phyloP scores from a whole-genome alignment of 2,888 invertebrate species.

The Melieria crassipennis region DNA sequence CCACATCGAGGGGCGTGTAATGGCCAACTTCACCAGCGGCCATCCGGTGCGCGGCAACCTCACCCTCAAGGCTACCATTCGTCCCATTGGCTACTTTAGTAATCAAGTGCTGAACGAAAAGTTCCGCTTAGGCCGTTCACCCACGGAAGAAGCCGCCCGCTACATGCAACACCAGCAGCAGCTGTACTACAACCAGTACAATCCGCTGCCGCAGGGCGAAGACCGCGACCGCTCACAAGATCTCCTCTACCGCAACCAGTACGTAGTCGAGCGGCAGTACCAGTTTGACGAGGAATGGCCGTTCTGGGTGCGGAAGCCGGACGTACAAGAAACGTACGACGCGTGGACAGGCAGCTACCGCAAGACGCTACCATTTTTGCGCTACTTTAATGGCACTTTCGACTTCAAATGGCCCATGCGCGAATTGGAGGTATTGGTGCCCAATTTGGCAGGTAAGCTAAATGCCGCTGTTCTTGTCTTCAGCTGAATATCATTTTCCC shows the following conservation, averaged over 20 bases:
- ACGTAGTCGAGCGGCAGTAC: slow-evolving; percentile 76
- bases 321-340: slow-evolving; percentile 66
- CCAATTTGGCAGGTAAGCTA: slow-evolving; percentile 65
- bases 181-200: slow-evolving; percentile 53
- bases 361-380: slow-evolving; percentile 74
- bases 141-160: slow-evolving; percentile 50
- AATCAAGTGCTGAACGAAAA: slow-evolving; percentile 70
- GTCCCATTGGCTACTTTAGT: slow-evolving; percentile 74
- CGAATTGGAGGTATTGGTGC: slow-evolving; percentile 73
- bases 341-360: slow-evolving; percentile 65
- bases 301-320: slow-evolving; percentile 79
- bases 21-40: slow-evolving; percentile 96
- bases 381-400: slow-evolving; percentile 88
- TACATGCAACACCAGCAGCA: slow-evolving; percentile 47
- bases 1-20: slow-evolving; percentile 84
- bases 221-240: slow-evolving; percentile 51
- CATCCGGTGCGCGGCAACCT: slow-evolving; percentile 90
- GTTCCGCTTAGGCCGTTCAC: slow-evolving; percentile 65
- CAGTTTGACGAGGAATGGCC: slow-evolving; percentile 84
- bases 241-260: slow-evolving; percentile 67
- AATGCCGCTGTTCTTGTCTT: background rate
- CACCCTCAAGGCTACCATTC: slow-evolving; percentile 81
- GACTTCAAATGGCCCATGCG: slow-evolving; percentile 87
- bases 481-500: background rate
- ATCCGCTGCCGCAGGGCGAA: slow-evolving; percentile 44